phyloP scores from a whole-genome alignment of 2,888 invertebrate genomes.

The Ochropleura leucogaster region DNA sequence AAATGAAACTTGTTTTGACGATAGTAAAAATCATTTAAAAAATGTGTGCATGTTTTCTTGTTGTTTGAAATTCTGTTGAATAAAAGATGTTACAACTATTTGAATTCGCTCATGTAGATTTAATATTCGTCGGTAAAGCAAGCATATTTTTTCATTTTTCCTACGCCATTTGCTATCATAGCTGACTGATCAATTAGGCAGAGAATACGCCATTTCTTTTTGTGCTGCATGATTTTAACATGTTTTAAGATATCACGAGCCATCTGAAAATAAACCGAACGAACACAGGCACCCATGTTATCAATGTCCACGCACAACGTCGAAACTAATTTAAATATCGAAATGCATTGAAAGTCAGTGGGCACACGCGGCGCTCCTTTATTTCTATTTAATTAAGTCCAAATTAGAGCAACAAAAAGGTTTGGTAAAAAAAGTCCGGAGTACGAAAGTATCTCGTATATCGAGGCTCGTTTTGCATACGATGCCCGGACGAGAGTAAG shows the following conservation, averaged over 20 bases:
- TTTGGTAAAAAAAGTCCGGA: conserved; percentile 44
- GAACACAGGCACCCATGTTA: conserved; percentile 28
- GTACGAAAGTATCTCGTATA: conserved; percentile 35
- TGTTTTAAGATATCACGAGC: conserved; percentile 51
- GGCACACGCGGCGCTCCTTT: conserved; percentile 56
- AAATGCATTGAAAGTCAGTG: conserved; percentile 60
- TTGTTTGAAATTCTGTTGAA: conserved; percentile 31
- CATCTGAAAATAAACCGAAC: conserved; percentile 33
- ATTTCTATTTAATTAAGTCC: conserved; percentile 62
- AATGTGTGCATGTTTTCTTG: conserved; percentile 24
- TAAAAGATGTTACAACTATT: conserved; percentile 21
- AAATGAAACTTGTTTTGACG: conserved; percentile 58
- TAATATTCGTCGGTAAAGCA: neutral
- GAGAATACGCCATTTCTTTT: conserved; percentile 30
- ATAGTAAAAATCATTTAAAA: conserved; percentile 26
- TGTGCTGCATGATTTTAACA: conserved; percentile 27
- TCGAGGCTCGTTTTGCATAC: conserved; percentile 61
- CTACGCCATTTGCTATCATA: neutral
- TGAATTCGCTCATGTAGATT: conserved; percentile 19
- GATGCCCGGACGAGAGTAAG: conserved; percentile 57
- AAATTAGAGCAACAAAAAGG: conserved; percentile 64
- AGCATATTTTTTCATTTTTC: conserved; percentile 1
- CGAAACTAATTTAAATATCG: conserved; percentile 63
- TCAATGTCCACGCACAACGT: conserved; percentile 44
- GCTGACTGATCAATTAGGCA: conserved; percentile 51